Evolutionary conservation across 1,140 invertebrate genomes (phyloP).

Genomic region (Lamellibrachia luymesi): DNA sequence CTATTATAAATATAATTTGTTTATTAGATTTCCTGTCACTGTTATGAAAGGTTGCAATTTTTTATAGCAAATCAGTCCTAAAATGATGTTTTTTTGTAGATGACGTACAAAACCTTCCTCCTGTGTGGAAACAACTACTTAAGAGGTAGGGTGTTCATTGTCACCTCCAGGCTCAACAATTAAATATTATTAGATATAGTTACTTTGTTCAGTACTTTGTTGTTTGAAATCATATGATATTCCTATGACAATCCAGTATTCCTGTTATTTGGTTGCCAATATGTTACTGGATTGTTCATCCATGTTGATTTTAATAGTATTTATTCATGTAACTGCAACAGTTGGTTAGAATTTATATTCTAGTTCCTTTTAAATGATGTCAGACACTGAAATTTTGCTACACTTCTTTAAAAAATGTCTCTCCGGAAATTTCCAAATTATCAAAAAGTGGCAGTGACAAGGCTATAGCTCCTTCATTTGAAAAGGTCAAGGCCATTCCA

Average conservation of each 20-base stretch:
- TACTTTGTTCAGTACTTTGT: not conserved
- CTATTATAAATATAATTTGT: too few species aligned
- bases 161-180: not conserved
- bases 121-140: conserved; percentile 15
- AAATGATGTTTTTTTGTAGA: conserved; percentile 12
- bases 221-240: not conserved
- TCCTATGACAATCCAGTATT: not conserved
- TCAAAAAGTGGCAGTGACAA: not conserved
- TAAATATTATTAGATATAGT: not conserved
- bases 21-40: too few species aligned
- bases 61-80: not conserved
- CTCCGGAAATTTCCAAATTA: not conserved
- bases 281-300: not conserved
- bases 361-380: not conserved
- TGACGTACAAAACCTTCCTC: not conserved
- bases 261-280: not conserved
- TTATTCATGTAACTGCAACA: not conserved
- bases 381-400: not conserved
- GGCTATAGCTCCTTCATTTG: too few species aligned
- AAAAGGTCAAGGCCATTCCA: too few species aligned
- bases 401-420: not conserved
- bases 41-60: too few species aligned
- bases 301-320: not conserved
- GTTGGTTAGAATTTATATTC: not conserved
- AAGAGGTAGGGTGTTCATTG: not conserved